Base-by-base conservation (phyloP, 2,888 invertebrate species). In the Hartigia nigra region DNA sequence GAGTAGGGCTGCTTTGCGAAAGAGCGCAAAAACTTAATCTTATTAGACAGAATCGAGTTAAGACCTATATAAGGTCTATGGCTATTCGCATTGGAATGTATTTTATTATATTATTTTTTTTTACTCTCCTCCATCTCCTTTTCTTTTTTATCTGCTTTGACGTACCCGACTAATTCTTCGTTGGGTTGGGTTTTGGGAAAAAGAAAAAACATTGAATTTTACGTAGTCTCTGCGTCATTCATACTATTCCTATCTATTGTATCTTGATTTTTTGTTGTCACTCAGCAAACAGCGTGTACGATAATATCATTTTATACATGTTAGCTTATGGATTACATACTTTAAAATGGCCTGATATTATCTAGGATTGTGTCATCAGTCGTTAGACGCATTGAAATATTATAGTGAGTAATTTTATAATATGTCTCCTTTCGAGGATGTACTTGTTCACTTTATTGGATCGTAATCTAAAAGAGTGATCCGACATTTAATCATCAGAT, bases 1-100 rank as follows among this genome's bases (percentile, higher is more conserved):
- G 37, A 76, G 78, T 70, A 69, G 77, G 74, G 75, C 77, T 77
- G 39, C 35, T 78, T 76, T 75, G 81, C 79, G 77, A 81, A 81
- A 55, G 55, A 55, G 55, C 23, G 23, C 55, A 55, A 81, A 83
- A 83, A 83, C 79, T 82, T 83, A 84, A 84, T 83, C 84, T 82
- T 80, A 81, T 84, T 84, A 84, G 81, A 78, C 81, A 79, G 82
- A 83, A 84, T 84, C 79, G 84, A 84, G 83, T 84, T 83, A 83
- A 83, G 81, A 83, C 9, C 55, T 55, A 23, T 9, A 81, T 78
- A 72, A 81, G 81, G 80, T 78, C 80, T 81, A 77, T 76, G 80
- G 80, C 77, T 78, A 78, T 55, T 55, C 55, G 9, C 23, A 23
- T 55, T 55, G 9, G 55, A 9, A 55, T 55, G 55, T 55, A 55